Evolutionary conservation across 2,888 invertebrate species (phyloP), one percentile per base, ranked within the genome.

Genomic region (Rhorus exstirpatorius): DNA sequence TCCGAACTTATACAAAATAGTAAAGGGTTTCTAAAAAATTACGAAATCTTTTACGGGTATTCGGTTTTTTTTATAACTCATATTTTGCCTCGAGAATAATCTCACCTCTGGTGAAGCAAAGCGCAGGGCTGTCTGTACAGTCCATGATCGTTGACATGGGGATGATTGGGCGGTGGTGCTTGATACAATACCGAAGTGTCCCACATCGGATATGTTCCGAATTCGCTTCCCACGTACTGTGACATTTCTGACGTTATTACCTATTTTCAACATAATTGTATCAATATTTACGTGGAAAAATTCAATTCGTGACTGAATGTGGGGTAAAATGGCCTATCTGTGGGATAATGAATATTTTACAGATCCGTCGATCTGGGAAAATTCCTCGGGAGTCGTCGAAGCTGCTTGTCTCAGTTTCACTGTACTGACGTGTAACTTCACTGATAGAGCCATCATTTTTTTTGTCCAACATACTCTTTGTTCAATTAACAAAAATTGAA

Each of bases 171-270:
- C 63, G 92, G 90, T 74, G 92, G 90, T 75, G 92, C 79, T 85
- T 91, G 92, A 85, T 93, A 93, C 51, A 93, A 87, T 75, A 93
- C 91, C 12, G 93, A 90, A 87, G 91, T 92, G 79, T 93, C 92
- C 92, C 93, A 93, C 89, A 93, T 90, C 12, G 92, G 91, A 75
- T 93, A 93, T 77, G 87, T 89, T 76, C 91, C 89, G 51, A 90
- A 85, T 49, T 93, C 91, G 74, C 89, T 89, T 81, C 91, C 91
- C 19, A 91, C 89, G 89, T 93, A 93, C 77, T 92, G 92, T 80
- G 92, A 90, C 91, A 93, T 92, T 63, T 91, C 89, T 65, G 87
- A 70, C 19, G 87, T 88, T 51, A 87, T 87, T 83, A 86, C 85
- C 85, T 85, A 78, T 74, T 31, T 44, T 44, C 7, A 35, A 21